Evolutionary conservation across 2,888 invertebrate genomes (phyloP).

Genomic region (Xanthorhoe spadicearia): DNA sequence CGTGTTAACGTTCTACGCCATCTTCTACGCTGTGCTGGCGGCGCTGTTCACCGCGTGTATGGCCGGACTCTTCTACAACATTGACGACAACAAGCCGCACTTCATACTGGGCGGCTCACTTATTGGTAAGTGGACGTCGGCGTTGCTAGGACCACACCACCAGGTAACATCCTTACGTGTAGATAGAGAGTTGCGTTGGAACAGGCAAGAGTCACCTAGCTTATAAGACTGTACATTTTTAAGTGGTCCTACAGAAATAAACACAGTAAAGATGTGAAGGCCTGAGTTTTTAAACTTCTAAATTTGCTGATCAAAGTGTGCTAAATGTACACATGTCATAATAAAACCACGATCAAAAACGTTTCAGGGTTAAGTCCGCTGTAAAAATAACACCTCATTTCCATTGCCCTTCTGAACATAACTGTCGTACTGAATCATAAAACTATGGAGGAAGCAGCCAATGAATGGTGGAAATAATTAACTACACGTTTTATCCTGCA

Average conservation of each 20-base stretch:
- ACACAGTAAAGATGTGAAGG: too few species aligned
- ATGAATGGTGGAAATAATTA: conserved; percentile 19
- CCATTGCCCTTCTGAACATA: conserved; percentile 18
- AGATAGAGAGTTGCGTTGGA: too few species aligned
- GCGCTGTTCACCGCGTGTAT: conserved; percentile 94
- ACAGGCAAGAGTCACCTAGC: too few species aligned
- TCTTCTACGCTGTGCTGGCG: conserved; percentile 94
- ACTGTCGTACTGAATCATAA: conserved; percentile 29
- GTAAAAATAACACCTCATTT: conserved; percentile 13
- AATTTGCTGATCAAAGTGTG: too few species aligned
- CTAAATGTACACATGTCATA: not conserved
- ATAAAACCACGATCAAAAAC: not conserved
- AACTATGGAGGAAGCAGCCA: conserved; percentile 23
- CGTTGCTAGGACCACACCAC: too few species aligned
- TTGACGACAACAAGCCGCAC: conserved; percentile 89
- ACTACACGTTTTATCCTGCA: conserved; percentile 14
- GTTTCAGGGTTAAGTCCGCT: not conserved
- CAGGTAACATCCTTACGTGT: too few species aligned
- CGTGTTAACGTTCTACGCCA: conserved; percentile 92
- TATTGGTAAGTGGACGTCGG: conserved; percentile 84
- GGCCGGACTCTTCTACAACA: conserved; percentile 90
- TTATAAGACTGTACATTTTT: too few species aligned
- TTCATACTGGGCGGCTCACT: conserved; percentile 91
- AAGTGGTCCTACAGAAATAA: too few species aligned
- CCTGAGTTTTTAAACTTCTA: too few species aligned